Percentiles rank a stretch among this genome's conserved stretches.
These are phyloP conservation scores for Promerops cafer DNA, from an alignment of 2,113 vertebrate species.

Conservation along the genomic window DNA sequence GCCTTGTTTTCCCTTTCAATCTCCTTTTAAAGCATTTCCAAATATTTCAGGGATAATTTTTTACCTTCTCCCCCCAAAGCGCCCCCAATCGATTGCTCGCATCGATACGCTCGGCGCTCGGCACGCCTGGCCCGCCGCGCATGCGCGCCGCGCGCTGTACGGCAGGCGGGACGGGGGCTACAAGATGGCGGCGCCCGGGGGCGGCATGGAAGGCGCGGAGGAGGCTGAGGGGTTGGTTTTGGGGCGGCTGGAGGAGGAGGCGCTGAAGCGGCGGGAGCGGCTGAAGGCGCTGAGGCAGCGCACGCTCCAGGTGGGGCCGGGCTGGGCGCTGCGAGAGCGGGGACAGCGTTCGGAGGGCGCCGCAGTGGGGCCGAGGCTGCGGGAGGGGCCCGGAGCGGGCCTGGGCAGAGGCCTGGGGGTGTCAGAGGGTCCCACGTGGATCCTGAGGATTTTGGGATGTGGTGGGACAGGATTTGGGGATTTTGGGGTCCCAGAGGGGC, in stretches of 20 bases:
- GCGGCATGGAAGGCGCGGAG: neutral
- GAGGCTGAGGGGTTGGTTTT: neutral
- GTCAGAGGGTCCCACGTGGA: neutral
- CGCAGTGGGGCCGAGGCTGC: neutral
- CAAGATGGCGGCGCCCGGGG: neutral
- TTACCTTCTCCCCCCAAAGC: too few species aligned
- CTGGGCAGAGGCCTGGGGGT: neutral
- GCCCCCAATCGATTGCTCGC: neutral
- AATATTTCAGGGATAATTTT: neutral
- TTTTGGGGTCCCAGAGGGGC: neutral
- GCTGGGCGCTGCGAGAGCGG: neutral
- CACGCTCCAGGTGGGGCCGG: neutral
- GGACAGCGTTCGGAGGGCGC: fast-evolving
- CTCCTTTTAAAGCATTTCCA: fast-evolving
- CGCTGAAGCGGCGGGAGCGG: neutral
- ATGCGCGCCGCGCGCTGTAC: neutral
- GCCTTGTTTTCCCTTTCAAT: fast-evolving
- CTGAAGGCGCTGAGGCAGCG: neutral
- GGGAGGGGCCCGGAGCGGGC: neutral
- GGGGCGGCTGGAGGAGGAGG: neutral
- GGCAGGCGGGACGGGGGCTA: fast-evolving
- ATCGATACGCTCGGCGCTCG: neutral
- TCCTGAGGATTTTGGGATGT: neutral
- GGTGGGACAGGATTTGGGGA: neutral
- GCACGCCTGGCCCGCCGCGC: neutral